Base-by-base conservation (phyloP, 2,888 invertebrate species). In the Bugulina stolonifera region DNA sequence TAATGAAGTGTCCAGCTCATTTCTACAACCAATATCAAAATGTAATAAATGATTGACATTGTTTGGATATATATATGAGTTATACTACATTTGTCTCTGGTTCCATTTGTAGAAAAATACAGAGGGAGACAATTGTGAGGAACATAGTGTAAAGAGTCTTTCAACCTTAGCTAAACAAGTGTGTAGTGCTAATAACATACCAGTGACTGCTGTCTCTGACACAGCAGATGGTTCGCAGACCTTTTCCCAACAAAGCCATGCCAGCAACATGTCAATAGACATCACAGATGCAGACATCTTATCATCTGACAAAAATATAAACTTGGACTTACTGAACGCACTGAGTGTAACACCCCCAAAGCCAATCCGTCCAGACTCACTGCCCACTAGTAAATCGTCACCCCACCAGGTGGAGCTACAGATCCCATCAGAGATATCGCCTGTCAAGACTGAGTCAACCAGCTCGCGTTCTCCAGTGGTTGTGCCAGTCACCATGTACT, bases 401-500 rank as follows among this genome's bases (percentile, higher is more conserved):
- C n/a, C 14, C 5, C 14, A n/a, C 22, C 5, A 3, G 5, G 14
- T 25, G 5, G 25, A 5, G 14, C 14, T 5, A 25, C 18, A 5
- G 57, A 57, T 57, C 3, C 23, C 57, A 57, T 14, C 57, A n/a
- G 23, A 18, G 5, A 23, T n/a, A 18, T 64, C 64, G 2, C 27
- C 64, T 32, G 64, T 25, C 32, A 57, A 57, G 27, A 14, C 25
- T 5, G 27, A 25, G 2, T 25, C 64, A 5, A 25, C 64, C 2
- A 25, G 32, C 32, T 32, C 64, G 2, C 64, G 10, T 14, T 64
- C 64, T 2, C 64, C 64, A 14, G 32, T 64, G 34, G 73, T 78
- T 69, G 77, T 75, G 27, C 79, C 81, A 2, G 82, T 84, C 27
- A 82, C 80, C 71, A 80, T 84, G 80, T 83, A 79, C 76, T 83